Base-by-base conservation (phyloP, 1,140 invertebrate species). In the Druon quercuslanigerum region DNA sequence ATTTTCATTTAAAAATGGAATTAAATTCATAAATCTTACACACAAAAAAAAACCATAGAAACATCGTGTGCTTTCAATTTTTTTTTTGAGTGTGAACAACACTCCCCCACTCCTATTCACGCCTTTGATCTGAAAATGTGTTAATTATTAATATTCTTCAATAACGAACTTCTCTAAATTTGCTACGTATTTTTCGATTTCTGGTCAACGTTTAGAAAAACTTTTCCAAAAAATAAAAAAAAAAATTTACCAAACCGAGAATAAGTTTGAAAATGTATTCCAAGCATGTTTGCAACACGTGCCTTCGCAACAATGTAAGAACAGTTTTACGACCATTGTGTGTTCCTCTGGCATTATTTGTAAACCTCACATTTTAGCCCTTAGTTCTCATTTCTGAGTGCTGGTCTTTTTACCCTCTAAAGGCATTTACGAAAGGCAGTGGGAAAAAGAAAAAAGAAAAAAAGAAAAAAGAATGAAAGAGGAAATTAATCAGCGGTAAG, bases 401-500 rank as follows among this genome's bases (percentile, higher is more conserved):
- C n/a, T 17, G 52, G 52, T 54, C 52, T 54, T 54, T 54, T n/a
- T 9, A 19, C 0, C 16, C 9, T 54, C n/a, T n/a, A 5, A 33
- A 40, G 25, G 14, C 14, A n/a, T 40, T 66, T 14, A 3, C 7
- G 20, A 40, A 33, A 33, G 33, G 16, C 40, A 46, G 40, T 33
- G 25, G 5, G 5, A 46, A 66, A n/a, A n/a, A n/a, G n/a, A n/a
- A n/a, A n/a, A n/a, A n/a, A n/a, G n/a, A n/a, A 66, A 66, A 40
- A 40, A 33, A 16, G 16, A 25, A 25, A 33, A 33, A 33, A 33
- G 25, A 33, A 33, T 33, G 5, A 33, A 33, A 33, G 25, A 33
- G 20, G 16, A 66, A 66, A 66, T 66, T 66, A 66, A 66, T 74
- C 14, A 66, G 17, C 66, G 17, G n/a, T 60, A 33, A 33, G 2